A percentile compares a stretch with the other conserved stretches of the same genome.
Conservation (phyloP, 1,140 invertebrate genomes). For the Solenopsis invicta region DNA sequence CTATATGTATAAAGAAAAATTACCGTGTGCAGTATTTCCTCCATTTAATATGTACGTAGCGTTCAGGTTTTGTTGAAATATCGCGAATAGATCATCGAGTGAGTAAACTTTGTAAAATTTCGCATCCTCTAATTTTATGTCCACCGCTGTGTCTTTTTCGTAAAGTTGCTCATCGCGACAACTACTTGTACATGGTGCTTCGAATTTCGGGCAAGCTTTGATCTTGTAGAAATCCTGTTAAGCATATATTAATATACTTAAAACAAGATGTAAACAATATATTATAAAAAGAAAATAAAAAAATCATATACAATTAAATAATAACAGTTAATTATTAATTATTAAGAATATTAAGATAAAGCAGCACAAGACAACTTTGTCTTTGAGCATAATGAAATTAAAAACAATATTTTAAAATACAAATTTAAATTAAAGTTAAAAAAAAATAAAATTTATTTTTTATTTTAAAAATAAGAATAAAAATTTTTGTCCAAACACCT, state of each 20-base stretch:
- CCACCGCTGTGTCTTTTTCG: slow-evolving; percentile 37
- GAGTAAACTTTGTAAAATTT: slow-evolving; percentile 88
- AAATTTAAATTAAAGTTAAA: not conserved
- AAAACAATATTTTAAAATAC: not conserved
- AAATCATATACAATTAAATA: no score
- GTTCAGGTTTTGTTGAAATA: slow-evolving; percentile 86
- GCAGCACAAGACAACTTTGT: no score
- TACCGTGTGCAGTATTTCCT: slow-evolving; percentile 91
- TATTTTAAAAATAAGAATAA: no score
- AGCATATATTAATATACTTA: not conserved
- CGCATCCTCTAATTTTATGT: slow-evolving; percentile 78
- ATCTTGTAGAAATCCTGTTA: slow-evolving; percentile 83
- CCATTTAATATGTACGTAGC: slow-evolving; percentile 89
- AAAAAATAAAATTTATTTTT: no score
- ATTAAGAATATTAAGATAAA: no score
- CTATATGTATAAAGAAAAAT: slow-evolving; percentile 27
- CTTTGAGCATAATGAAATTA: not conserved
- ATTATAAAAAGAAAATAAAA: no score
- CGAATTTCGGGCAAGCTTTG: slow-evolving; percentile 80
- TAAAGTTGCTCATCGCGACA: slow-evolving; percentile 64
- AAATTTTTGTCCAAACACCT: slow-evolving; percentile 80
- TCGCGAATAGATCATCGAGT: slow-evolving; percentile 87
- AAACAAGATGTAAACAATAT: no score
- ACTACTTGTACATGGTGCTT: slow-evolving; percentile 74
- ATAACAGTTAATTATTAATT: no score